Evolutionary conservation across 2,113 vertebrate species (phyloP), one percentile per base, ranked within the genome.

Genomic region (Albula goreensis): DNA sequence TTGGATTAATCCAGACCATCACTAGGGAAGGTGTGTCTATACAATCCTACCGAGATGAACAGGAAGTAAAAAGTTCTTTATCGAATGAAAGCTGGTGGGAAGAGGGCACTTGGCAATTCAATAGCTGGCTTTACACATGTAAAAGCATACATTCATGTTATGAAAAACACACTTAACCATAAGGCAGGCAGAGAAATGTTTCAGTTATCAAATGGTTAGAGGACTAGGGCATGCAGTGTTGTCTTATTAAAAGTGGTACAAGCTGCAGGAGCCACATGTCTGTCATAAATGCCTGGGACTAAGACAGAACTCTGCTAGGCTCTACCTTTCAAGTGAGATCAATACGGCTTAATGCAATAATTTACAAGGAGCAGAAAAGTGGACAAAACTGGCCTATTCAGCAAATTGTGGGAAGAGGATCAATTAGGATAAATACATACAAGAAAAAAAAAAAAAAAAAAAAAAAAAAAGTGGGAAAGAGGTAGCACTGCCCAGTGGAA

Each of bases 371-470:
- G 22, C 13, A 19, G 78, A 49, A 78, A 80, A 80, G 81, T 52
- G 57, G 63, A 53, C 53, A 56, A 57, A 79, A 85, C 25, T 50
- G 74, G 51, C 74, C 48, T 79, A 79, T 85, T 85, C 78, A 80
- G 78, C 52, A 85, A 56, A 81, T 60, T 17, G 15, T 22, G 25
- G 81, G 51, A 13, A 66, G 78, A 50, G 48, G 41, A 51, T 80
- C 78, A 80, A 81, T 66, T 80, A 49, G 56, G 19, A 85, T 80
- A 78, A 81, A 80, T n/a, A 63, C 15, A 49, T 11, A 12, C 49
- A 80, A 25, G 25, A 50, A 22, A 52, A 13, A 50, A 79, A 31
- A 25, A n/a, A n/a, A n/a, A 41, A 41, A 41, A 41, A 41, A 41
- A 41, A 41, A 41, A 41, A 41, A 41, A 41, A 41, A 41, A 41